Evolutionary conservation across 1,140 invertebrate species (phyloP), one percentile per base, ranked within the genome.

Genomic region (fruit fly (Drosophila melanogaster)): DNA sequence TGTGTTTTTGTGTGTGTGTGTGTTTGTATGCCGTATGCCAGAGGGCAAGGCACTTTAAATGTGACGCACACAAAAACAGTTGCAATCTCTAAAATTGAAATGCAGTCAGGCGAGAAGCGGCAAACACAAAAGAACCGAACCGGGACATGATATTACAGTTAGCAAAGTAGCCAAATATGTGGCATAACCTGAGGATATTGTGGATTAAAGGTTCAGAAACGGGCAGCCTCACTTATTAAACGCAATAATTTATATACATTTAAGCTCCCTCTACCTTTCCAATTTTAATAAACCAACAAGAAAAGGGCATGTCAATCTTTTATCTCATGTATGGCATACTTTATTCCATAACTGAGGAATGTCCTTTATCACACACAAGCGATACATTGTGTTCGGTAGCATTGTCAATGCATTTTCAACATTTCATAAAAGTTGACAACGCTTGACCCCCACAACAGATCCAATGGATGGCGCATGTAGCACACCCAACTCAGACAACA

Each of bases 41-140:
- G 43, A 51, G 70, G 74, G 83, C 81, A 78, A 76, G 77, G 70
- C 75, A 78, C 83, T 86, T 86, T 78, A 79, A 70, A 65, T 86
- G 65, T 71, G 69, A 71, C 69, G 72, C 53, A 50, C 38, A 70
- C 62, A 69, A 33, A 69, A 79, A 46, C 62, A 57, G 62, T 79
- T 58, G 60, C 71, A 77, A 78, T 77, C 50, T 75, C 47, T 35
- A 57, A 81, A 85, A 86, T 80, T 77, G 69, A 86, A 81, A 72
- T 81, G 64, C 65, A 81, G 33, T 57, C 56, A 70, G 43, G 56
- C 81, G 66, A 56, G 15, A 26, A 33, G 12, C 33, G 40, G 60
- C 38, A 61, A 4, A 59, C 53, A 70, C 47, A 72, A 40, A 61
- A 26, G 53, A 53, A 51, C 49, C 15, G 53, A 53, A 51, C 49